Base-by-base conservation (phyloP, 2,113 vertebrate genomes). In the Macrotus californicus region DNA sequence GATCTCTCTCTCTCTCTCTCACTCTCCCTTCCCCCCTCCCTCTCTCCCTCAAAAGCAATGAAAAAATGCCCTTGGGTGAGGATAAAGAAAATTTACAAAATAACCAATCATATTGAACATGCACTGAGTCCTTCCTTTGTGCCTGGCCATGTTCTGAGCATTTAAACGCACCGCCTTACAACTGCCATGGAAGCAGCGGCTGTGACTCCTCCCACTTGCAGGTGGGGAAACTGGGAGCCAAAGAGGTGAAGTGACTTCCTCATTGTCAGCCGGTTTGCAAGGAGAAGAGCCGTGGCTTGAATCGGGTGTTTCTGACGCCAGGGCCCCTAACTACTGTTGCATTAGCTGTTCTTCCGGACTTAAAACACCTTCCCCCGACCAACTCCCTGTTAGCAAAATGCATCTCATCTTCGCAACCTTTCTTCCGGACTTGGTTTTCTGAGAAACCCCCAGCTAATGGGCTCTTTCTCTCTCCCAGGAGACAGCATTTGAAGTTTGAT, bases 231-330 rank as follows among this genome's bases (percentile, higher is more conserved):
- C 69, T 5, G 56, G 73, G 70, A 31, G 12, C 6, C 19, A 11
- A 11, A 39, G 15, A 54, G 15, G 36, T 6, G 12, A 14, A 39
- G 50, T 5, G 4, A 3, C 11, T n/a, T 43, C 41, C 80, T 19
- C 56, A 7, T 5, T 11, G 81, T 67, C 81, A 24, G 0, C 1
- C 24, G 24, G 6, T 67, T 14, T 24, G 34, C 59, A 18, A 18
- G 2, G 0, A 6, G n/a, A 18, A 36, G 83, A 43, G 7, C 48
- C 15, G 15, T 41, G 10, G 0, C 54, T 46, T 3, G 0, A 13
- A 15, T 46, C 18, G 22, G 3, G 3, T 21, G 34, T 46, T 18
- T 67, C 34, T 64, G 18, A 72, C 14, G 22, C 66, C 76, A 34
- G 29, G 46, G 46, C 2, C 31, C 41, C 29, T 50, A 21, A 10